phyloP scores from a whole-genome alignment of 2,888 invertebrate species.

The Sthenelais limicola region DNA sequence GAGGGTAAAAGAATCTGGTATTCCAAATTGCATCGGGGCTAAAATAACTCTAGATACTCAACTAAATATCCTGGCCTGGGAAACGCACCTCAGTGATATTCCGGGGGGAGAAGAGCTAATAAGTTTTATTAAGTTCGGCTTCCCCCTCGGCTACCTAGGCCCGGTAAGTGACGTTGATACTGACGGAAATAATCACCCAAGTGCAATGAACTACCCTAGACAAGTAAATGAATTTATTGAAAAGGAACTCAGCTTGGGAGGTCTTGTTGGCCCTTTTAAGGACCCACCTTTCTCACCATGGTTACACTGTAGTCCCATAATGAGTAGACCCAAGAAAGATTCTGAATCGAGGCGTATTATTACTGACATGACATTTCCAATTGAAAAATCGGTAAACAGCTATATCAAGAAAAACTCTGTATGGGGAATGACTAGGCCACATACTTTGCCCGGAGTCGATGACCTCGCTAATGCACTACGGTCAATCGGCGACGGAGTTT shows the following conservation, averaged over 20 bases:
- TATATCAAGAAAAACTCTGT: not conserved
- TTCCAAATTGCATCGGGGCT: not conserved
- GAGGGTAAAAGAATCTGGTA: not conserved
- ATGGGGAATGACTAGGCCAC: not conserved
- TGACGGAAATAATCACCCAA: not conserved
- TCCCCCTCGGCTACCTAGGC: not conserved
- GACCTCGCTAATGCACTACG: too few species aligned
- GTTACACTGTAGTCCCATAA: not conserved
- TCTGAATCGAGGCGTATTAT: not conserved
- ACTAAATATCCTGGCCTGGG: not conserved
- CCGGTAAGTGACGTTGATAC: not conserved
- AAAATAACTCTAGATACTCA: not conserved
- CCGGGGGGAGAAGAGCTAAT: not conserved
- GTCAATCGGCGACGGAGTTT: too few species aligned
- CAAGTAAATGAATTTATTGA: not conserved
- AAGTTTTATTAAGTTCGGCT: not conserved
- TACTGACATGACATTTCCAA: not conserved
- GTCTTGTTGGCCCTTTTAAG: not conserved
- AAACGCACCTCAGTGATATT: not conserved
- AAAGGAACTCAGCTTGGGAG: not conserved
- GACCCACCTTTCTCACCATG: not conserved
- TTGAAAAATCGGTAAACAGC: not conserved
- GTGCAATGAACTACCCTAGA: not conserved
- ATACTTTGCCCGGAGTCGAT: not conserved
- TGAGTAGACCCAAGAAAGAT: not conserved